These are phyloP conservation scores for Lasius platythorax DNA, from an alignment of 2,888 invertebrate species.

Conservation along the genomic window DNA sequence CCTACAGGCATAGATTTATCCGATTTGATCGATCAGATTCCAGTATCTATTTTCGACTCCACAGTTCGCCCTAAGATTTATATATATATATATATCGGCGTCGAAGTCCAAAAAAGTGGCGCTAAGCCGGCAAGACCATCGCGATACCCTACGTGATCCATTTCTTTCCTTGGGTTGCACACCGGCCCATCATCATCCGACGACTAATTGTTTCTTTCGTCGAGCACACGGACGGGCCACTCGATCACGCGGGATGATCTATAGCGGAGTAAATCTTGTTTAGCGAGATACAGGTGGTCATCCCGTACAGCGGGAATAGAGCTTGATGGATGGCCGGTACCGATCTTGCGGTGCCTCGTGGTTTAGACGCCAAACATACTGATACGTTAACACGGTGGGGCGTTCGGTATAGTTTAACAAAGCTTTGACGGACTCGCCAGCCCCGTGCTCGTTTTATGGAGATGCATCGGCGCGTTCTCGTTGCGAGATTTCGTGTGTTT, in stretches of 20 bases:
- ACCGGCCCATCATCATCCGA: conserved; percentile 42
- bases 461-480: conserved; percentile 39
- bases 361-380: conserved; percentile 74
- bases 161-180: conserved; percentile 23
- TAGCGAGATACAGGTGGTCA: conserved; percentile 75
- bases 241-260: conserved; percentile 74
- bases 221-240: conserved; percentile 42
- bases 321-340: conserved; percentile 72
- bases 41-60: neutral
- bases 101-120: conserved; percentile 20
- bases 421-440: conserved; percentile 52
- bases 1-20: conserved; percentile 20
- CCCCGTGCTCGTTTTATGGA: conserved; percentile 42
- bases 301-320: conserved; percentile 68
- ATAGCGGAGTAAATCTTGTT: conserved; percentile 73
- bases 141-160: conserved; percentile 52
- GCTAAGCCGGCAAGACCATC: conserved; percentile 26
- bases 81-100: conserved; percentile 15
- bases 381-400: conserved; percentile 66
- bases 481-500: conserved; percentile 10
- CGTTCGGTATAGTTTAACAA: conserved; percentile 61
- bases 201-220: conserved; percentile 72
- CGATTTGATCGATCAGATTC: conserved; percentile 25
- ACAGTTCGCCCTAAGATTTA: neutral
- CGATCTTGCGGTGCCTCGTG: conserved; percentile 72